Percentiles rank a stretch among this genome's conserved stretches.
Conservation (phyloP, 1,140 invertebrate species). For the Heliothis virescens region DNA sequence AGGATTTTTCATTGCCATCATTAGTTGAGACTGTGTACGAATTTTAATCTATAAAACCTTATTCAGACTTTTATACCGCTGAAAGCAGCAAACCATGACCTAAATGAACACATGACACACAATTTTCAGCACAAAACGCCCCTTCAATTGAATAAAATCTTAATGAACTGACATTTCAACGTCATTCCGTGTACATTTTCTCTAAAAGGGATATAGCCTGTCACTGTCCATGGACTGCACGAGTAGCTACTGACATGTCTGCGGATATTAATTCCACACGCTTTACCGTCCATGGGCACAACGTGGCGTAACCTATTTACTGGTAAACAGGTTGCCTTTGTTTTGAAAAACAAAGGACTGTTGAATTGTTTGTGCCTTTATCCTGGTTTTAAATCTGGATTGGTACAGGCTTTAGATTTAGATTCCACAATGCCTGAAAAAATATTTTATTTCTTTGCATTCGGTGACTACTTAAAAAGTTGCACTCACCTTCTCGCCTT, state of each 20-base stretch:
- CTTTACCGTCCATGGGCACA: not conserved
- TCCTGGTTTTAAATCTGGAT: not conserved
- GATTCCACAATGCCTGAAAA: no score
- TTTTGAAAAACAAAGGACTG: not conserved
- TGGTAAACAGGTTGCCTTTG: not conserved
- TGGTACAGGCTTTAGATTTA: no score
- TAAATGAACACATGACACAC: no score
- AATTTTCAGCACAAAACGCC: no score
- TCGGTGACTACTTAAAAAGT: no score
- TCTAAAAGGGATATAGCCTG: not conserved
- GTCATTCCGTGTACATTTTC: not conserved
- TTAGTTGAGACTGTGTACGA: not conserved
- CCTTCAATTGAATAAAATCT: not conserved
- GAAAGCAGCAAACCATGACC: no score
- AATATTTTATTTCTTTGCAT: no score
- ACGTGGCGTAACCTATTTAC: not conserved
- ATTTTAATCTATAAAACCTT: no score
- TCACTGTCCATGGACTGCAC: not conserved
- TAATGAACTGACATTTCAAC: not conserved
- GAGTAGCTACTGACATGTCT: not conserved
- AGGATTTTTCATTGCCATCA: not conserved
- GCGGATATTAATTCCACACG: not conserved
- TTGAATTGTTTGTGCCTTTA: not conserved
- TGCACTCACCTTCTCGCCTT: no score
- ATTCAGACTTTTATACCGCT: no score